phyloP scores from a whole-genome alignment of 30 jellyfish, hydroid and myxozoan genomes.

The Cassiopea xamachana region DNA sequence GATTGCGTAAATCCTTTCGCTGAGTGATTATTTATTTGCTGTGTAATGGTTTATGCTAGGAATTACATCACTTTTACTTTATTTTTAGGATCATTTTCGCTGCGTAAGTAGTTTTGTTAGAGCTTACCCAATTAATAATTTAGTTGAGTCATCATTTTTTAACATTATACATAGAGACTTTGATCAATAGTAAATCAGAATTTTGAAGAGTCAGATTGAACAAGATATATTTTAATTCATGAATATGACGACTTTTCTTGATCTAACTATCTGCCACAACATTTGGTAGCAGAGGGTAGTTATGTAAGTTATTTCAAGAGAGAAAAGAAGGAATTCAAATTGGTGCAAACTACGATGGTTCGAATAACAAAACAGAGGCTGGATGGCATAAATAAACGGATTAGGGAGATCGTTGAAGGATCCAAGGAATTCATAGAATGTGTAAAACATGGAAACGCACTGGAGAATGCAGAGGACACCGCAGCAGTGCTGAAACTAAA shows the following conservation, averaged over 20 bases:
- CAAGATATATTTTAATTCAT: neutral
- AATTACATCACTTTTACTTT: no score
- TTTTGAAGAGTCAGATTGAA: neutral
- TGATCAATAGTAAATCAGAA: neutral
- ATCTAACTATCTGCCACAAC: constrained; percentile 2
- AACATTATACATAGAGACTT: no score
- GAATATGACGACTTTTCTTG: neutral
- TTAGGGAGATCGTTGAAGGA: neutral
- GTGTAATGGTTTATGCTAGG: no score
- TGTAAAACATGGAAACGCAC: neutral
- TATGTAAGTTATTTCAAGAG: neutral
- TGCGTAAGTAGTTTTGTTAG: neutral
- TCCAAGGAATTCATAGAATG: neutral
- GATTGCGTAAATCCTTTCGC: no score
- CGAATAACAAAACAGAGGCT: constrained; percentile 5
- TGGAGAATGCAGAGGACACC: neutral
- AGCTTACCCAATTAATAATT: neutral
- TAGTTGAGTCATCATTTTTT: neutral
- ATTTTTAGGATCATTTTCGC: neutral
- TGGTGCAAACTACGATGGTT: neutral
- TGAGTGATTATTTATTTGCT: no score
- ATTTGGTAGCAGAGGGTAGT: constrained; percentile 12
- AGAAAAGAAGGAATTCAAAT: neutral
- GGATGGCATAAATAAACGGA: neutral
- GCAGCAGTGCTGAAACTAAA: neutral